These are phyloP conservation scores for Eupithecia pulchellata DNA, from an alignment of 2,888 invertebrate genomes.

Conservation along the genomic window DNA sequence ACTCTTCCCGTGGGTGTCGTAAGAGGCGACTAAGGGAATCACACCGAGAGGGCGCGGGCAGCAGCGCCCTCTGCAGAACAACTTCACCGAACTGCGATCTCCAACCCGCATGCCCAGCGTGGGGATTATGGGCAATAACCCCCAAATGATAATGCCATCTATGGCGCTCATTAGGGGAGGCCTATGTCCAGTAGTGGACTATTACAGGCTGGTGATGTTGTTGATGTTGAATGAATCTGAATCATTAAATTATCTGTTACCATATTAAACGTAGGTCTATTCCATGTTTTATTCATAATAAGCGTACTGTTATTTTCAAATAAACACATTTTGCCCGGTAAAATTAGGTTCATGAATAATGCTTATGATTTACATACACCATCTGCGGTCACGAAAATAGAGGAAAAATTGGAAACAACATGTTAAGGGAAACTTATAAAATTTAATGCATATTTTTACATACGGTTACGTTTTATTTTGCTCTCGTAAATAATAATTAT, in stretches of 20 bases:
- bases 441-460: slow-evolving; percentile 25
- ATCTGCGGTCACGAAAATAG: slow-evolving; percentile 28
- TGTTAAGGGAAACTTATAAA: slow-evolving; percentile 20
- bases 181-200: too few relatives aligned
- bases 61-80: too few relatives aligned
- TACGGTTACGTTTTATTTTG: slow-evolving; percentile 10
- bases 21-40: too few relatives aligned
- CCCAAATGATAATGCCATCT: too few relatives aligned
- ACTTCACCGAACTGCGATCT: too few relatives aligned
- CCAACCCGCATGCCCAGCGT: too few relatives aligned
- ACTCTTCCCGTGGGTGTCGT: too few relatives aligned
- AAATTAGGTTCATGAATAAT: slow-evolving; percentile 52
- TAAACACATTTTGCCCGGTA: slow-evolving; percentile 44
- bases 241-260: slow-evolving; percentile 11
- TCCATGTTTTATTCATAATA: slow-evolving; percentile 38
- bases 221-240: too few relatives aligned
- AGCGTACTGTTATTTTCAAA: slow-evolving; percentile 34
- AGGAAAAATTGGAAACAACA: slow-evolving; percentile 17
- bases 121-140: too few relatives aligned
- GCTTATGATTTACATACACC: slow-evolving; percentile 47
- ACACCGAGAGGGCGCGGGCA: too few relatives aligned
- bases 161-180: too few relatives aligned
- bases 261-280: slow-evolving; percentile 4
- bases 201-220: too few relatives aligned
- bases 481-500: slow-evolving; percentile 20